phyloP scores from a whole-genome alignment of 1,140 invertebrate species.

The Sinonovacula constricta region DNA sequence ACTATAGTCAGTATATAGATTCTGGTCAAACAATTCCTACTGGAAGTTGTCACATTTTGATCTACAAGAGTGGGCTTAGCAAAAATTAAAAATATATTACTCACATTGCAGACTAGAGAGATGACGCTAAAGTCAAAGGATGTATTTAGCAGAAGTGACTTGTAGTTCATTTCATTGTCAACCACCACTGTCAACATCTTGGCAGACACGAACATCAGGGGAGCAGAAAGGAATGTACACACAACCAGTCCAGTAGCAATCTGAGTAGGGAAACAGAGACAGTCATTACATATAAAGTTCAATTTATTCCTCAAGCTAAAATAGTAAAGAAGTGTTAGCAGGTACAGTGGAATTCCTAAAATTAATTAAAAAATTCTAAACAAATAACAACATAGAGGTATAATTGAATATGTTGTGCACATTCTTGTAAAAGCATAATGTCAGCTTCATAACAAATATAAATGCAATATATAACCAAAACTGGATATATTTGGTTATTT shows the following conservation, averaged over 20 bases:
- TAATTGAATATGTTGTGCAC: too few species aligned
- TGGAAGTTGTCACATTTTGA: too few species aligned
- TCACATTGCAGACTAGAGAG: conserved; percentile 85
- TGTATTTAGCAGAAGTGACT: conserved; percentile 85
- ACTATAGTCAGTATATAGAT: too few species aligned
- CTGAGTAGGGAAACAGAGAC: conserved; percentile 79
- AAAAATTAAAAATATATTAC: conserved; percentile 60
- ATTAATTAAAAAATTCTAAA: too few species aligned
- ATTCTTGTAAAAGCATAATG: too few species aligned
- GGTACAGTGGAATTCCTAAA: too few species aligned
- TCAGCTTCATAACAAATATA: too few species aligned
- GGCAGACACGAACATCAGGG: conserved; percentile 96
- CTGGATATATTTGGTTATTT: too few species aligned
- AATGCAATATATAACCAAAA: too few species aligned
- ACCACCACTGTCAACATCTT: conserved; percentile 87
- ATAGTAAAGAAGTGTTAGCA: background rate
- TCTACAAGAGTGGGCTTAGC: too few species aligned
- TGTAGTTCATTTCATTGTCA: conserved; percentile 84
- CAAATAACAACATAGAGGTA: too few species aligned
- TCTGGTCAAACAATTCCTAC: too few species aligned
- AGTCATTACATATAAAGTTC: background rate
- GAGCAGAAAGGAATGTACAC: conserved; percentile 95
- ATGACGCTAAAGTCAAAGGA: conserved; percentile 90
- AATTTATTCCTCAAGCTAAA: background rate
- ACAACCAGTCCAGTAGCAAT: conserved; percentile 95